Conservation (phyloP, 2,888 invertebrate genomes). For the Ennomos erosarius region DNA sequence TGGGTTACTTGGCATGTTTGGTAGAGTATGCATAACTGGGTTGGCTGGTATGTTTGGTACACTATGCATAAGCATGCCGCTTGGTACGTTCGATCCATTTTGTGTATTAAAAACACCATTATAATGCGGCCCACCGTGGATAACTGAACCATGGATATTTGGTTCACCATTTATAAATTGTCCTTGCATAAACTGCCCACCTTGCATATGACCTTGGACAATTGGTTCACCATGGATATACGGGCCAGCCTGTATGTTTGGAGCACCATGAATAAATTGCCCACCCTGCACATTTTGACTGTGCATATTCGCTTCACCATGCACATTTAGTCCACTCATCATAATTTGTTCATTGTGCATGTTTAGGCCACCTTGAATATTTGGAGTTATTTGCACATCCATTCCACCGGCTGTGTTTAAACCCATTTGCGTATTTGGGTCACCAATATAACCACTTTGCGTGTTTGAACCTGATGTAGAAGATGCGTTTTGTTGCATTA, state of each 20-base stretch:
- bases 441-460: too few species aligned
- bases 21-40: constrained; percentile 7
- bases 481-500: neutral
- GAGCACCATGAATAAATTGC: neutral
- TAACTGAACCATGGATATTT: constrained; percentile 12
- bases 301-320: constrained; percentile 1
- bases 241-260: neutral
- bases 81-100: constrained; percentile 1
- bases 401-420: neutral
- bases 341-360: neutral
- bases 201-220: neutral
- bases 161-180: constrained; percentile 9
- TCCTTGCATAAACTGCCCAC: neutral
- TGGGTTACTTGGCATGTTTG: constrained; percentile 13
- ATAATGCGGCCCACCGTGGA: constrained; percentile 6
- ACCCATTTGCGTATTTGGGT: too few species aligned
- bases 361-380: neutral
- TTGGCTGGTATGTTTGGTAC: neutral
- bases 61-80: constrained; percentile 11
- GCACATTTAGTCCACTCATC: neutral
- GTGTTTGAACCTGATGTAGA: too few species aligned
- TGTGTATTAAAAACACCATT: constrained; percentile 7
- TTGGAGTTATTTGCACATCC: neutral
- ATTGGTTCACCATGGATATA: neutral
- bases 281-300: constrained; percentile 2